Percentiles rank a stretch among this genome's conserved stretches.
phyloP scores from a whole-genome alignment of 2,113 vertebrate species.

The Talpa occidentalis region DNA sequence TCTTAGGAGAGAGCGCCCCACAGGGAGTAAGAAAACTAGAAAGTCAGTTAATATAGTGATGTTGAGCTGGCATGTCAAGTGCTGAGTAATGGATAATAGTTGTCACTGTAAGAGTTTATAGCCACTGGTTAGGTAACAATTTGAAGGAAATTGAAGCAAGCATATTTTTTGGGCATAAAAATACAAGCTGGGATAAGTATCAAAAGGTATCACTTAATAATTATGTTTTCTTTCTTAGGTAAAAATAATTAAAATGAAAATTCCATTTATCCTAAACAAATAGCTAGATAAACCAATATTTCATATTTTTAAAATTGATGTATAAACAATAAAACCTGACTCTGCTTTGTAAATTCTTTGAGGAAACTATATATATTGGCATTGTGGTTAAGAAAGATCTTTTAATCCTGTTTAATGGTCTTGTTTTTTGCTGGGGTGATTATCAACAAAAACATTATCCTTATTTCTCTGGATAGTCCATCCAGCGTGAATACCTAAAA shows the following conservation, averaged over 20 bases:
- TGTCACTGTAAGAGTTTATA: constrained; percentile 72
- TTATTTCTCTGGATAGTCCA: neutral
- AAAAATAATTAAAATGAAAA: constrained; percentile 37
- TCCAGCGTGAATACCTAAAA: neutral
- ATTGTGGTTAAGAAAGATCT: neutral
- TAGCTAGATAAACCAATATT: neutral
- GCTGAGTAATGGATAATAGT: constrained; percentile 71
- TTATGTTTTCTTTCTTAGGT: neutral
- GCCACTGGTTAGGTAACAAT: constrained; percentile 60
- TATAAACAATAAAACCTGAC: neutral
- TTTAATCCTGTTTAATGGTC: constrained; percentile 25
- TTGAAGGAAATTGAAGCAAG: constrained; percentile 38
- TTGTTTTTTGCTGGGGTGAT: rapidly evolving
- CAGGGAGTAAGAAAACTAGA: constrained; percentile 52
- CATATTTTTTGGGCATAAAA: neutral
- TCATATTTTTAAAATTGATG: neutral
- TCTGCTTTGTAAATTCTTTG: constrained; percentile 38
- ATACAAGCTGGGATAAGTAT: constrained; percentile 5
- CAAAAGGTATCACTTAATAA: neutral
- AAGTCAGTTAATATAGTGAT: constrained; percentile 74
- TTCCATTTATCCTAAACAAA: neutral
- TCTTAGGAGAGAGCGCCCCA: constrained; percentile 70
- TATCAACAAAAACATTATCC: constrained; percentile 26
- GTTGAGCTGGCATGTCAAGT: constrained; percentile 63
- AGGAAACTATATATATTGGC: constrained; percentile 53